A percentile compares a stretch with the other conserved stretches of the same genome.
These are phyloP conservation scores for Drosophila neocordata DNA, from an alignment of 1,140 invertebrate species.

Conservation along the genomic window DNA sequence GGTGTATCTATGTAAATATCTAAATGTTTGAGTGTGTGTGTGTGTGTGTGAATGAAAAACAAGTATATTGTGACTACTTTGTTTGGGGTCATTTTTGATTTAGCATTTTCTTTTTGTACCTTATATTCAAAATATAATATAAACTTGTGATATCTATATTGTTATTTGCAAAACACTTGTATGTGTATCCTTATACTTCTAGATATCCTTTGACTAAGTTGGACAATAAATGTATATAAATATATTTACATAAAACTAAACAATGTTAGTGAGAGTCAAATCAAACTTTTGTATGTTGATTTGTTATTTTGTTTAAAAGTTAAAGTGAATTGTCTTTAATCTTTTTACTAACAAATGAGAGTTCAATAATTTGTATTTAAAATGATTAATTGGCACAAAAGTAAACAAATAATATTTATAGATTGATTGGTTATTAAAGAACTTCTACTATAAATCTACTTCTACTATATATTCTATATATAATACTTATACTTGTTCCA, in stretches of 20 bases:
- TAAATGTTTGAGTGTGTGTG: neutral
- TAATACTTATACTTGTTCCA: too few relatives aligned
- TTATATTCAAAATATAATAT: neutral
- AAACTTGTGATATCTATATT: neutral
- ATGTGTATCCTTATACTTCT: neutral
- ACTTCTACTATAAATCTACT: too few relatives aligned
- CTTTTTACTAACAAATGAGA: too few relatives aligned
- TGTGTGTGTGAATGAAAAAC: constrained; percentile 8
- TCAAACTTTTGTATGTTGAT: neutral
- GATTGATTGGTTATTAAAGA: too few relatives aligned
- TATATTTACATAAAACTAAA: too few relatives aligned
- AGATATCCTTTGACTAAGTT: neutral
- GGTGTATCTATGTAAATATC: too few relatives aligned
- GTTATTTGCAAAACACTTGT: neutral
- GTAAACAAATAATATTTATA: too few relatives aligned
- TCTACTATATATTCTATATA: too few relatives aligned
- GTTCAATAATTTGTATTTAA: too few relatives aligned
- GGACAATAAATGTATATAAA: too few relatives aligned
- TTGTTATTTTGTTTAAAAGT: neutral
- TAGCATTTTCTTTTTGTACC: constrained; percentile 8
- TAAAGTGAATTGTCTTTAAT: too few relatives aligned
- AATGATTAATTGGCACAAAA: too few relatives aligned
- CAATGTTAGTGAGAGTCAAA: neutral
- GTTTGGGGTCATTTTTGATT: constrained; percentile 27
- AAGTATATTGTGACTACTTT: constrained; percentile 27